These are phyloP conservation scores for Montipora foliosa DNA, from an alignment of 64 coral and sea anemone species.

Conservation along the genomic window DNA sequence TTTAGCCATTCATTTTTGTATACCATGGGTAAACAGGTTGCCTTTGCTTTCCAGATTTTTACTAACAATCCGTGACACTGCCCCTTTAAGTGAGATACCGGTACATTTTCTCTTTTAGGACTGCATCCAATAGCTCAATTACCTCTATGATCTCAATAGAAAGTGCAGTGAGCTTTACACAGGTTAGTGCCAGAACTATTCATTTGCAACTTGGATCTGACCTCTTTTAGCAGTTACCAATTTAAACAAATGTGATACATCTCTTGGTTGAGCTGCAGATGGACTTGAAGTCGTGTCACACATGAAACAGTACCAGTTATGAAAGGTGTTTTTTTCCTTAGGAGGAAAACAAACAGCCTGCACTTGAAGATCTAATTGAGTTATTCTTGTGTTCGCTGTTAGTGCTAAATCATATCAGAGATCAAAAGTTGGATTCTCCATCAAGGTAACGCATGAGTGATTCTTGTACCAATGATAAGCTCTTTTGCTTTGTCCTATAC, in stretches of 20 bases:
- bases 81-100: too few species aligned
- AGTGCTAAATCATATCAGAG: conserved; percentile 55
- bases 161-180: conserved; percentile 54
- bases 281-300: too few species aligned
- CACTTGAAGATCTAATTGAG: conserved; percentile 62
- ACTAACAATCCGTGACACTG: too few species aligned
- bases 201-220: too few species aligned
- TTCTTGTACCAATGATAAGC: neutral
- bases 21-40: too few species aligned
- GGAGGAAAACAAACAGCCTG: conserved; percentile 48
- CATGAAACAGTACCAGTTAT: too few species aligned
- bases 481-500: neutral
- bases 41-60: too few species aligned
- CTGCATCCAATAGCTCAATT: conserved; percentile 62
- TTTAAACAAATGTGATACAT: too few species aligned
- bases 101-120: conserved; percentile 4
- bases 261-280: too few species aligned
- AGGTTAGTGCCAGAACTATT: neutral
- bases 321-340: neutral
- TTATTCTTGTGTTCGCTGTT: conserved; percentile 65
- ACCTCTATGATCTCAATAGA: conserved; percentile 56
- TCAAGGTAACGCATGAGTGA: neutral
- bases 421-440: conserved; percentile 32
- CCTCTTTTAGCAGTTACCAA: too few species aligned
- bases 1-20: too few species aligned